A percentile compares a stretch with the other conserved stretches of the same genome.
Evolutionary conservation across 2,797 vertebrate genomes (phyloP).

Genomic region (Zenarchopterus dispar): DNA sequence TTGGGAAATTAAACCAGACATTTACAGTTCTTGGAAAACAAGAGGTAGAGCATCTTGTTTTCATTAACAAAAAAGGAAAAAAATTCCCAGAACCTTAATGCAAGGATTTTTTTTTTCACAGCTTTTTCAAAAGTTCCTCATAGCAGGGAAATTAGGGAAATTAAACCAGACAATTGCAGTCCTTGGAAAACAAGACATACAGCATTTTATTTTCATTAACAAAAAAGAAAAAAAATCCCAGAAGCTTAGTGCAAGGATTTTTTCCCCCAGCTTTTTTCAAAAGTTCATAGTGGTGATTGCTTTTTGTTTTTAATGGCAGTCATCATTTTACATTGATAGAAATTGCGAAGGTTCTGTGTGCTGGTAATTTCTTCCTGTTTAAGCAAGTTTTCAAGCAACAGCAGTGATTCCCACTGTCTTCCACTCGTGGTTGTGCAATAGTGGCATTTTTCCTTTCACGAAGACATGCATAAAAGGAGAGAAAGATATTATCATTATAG

Average conservation of each 20-base stretch:
- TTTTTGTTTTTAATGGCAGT: no score
- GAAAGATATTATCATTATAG: not conserved
- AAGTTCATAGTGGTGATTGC: not conserved
- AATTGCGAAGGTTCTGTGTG: not conserved
- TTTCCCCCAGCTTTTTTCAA: not conserved
- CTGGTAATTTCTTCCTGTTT: not conserved
- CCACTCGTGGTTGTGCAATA: not conserved
- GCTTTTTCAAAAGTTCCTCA: no score
- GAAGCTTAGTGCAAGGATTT: not conserved
- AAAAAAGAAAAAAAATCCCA: not conserved
- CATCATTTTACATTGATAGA: not conserved
- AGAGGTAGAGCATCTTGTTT: no score
- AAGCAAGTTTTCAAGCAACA: not conserved
- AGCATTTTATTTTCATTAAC: not conserved
- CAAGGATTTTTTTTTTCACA: no score
- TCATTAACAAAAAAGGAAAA: no score
- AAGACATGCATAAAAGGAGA: no score
- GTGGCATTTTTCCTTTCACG: not conserved
- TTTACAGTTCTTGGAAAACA: not conserved
- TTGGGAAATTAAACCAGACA: not conserved
- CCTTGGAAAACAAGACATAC: not conserved
- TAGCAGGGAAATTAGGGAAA: no score
- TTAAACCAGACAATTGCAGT: not conserved
- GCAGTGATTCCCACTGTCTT: not conserved
- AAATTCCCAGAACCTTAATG: no score